Percentiles rank a stretch among this genome's conserved stretches.
Evolutionary conservation across 2,888 invertebrate species (phyloP).

Genomic region (Leptopilina myrica): DNA sequence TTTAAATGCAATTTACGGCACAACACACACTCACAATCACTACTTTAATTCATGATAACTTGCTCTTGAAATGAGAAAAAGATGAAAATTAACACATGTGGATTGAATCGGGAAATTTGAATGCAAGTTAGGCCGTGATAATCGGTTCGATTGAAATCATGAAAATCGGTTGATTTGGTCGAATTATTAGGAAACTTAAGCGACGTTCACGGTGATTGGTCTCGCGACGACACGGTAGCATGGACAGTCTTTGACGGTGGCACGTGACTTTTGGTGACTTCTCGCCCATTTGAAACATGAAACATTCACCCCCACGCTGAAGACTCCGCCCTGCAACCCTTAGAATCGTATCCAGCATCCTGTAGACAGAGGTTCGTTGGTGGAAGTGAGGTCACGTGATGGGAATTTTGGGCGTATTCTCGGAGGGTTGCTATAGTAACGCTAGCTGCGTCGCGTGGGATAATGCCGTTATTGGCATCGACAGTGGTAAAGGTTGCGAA

Average conservation of each 20-base stretch:
- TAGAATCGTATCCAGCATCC: slow-evolving; percentile 83
- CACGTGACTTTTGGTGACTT: slow-evolving; percentile 75
- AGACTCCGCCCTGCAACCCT: slow-evolving; percentile 83
- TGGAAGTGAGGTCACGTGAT: slow-evolving; percentile 66
- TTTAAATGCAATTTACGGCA: too few relatives aligned
- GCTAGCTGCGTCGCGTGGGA: slow-evolving; percentile 70
- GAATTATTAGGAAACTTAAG: slow-evolving; percentile 10
- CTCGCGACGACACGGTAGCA: slow-evolving; percentile 68
- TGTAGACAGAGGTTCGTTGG: slow-evolving; percentile 67
- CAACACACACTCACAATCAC: neutral
- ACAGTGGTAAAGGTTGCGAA: slow-evolving; percentile 73
- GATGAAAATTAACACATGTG: too few relatives aligned
- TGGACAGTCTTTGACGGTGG: slow-evolving; percentile 69
- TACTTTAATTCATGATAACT: neutral
- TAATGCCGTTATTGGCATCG: slow-evolving; percentile 75
- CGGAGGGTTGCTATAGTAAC: slow-evolving; percentile 70
- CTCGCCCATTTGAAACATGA: slow-evolving; percentile 64
- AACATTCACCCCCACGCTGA: slow-evolving; percentile 79
- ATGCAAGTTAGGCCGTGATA: neutral
- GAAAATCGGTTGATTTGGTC: slow-evolving; percentile 5
- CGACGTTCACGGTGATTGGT: slow-evolving; percentile 55
- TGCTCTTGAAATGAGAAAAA: too few relatives aligned
- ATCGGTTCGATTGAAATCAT: neutral
- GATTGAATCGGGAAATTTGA: neutral
- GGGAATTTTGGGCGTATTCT: slow-evolving; percentile 54